Evolutionary conservation across 2,797 vertebrate genomes (phyloP).

Genomic region (Scolopax rusticola): DNA sequence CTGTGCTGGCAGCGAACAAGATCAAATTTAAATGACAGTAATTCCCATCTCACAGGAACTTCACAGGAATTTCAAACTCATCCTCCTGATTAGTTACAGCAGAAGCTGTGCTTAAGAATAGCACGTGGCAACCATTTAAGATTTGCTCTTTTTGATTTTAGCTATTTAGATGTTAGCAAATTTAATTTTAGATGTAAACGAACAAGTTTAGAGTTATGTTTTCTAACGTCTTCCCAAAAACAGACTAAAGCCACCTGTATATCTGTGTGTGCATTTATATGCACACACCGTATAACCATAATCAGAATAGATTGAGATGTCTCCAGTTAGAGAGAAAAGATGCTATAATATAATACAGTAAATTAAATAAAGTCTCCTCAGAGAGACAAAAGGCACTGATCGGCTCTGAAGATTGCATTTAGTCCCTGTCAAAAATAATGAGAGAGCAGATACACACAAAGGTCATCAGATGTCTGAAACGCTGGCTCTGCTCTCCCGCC

Average conservation of each 20-base stretch:
- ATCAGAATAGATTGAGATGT: background rate
- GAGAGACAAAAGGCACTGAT: background rate
- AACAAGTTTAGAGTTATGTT: background rate
- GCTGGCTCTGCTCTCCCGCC: background rate
- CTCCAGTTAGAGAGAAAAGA: background rate
- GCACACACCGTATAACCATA: background rate
- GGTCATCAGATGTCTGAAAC: background rate
- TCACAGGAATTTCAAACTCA: background rate
- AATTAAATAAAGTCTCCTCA: slow-evolving; percentile 8
- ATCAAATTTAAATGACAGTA: background rate
- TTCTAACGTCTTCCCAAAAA: background rate
- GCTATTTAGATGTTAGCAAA: background rate
- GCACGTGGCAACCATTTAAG: background rate
- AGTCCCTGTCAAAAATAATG: background rate
- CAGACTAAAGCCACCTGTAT: background rate
- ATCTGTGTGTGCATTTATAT: background rate
- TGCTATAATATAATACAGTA: background rate
- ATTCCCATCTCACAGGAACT: background rate
- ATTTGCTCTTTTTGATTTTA: background rate
- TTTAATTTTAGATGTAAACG: background rate
- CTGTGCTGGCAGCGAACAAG: background rate
- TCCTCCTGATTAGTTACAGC: background rate
- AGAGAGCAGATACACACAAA: slow-evolving; percentile 4
- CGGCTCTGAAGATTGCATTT: background rate
- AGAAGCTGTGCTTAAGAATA: background rate